Conservation (phyloP, 2,113 vertebrate species). For the Puntigrus tetrazona region DNA sequence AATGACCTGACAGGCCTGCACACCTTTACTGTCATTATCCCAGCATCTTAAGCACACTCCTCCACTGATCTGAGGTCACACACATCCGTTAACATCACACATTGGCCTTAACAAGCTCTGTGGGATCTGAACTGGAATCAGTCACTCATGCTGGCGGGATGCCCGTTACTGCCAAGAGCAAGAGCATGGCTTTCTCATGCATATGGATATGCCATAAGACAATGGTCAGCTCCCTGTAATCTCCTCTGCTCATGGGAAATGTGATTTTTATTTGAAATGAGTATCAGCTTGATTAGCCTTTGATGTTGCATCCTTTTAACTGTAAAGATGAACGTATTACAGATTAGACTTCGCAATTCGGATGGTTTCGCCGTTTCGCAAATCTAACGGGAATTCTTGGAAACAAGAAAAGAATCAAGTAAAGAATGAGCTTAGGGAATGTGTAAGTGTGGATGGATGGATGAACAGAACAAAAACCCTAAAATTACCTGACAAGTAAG, state of each 20-base stretch:
- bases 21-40: conserved; percentile 18
- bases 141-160: not conserved
- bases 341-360: not conserved
- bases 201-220: conserved; percentile 25
- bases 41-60: not conserved
- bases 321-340: conserved; percentile 7
- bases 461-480: not conserved
- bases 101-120: not conserved
- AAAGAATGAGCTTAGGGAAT: not conserved
- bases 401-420: not conserved
- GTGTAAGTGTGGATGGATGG: not conserved
- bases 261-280: conserved; percentile 13
- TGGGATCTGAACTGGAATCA: conserved; percentile 28
- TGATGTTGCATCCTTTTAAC: not conserved
- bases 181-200: conserved; percentile 16
- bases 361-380: not conserved
- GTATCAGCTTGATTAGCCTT: not conserved
- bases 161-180: conserved; percentile 12
- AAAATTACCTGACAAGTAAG: not conserved
- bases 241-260: not conserved
- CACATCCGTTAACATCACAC: conserved; percentile 31
- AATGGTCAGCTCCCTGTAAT: conserved; percentile 20
- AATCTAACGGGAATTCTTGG: not conserved
- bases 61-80: not conserved
- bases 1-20: not conserved